Evolutionary conservation across 2,797 vertebrate genomes (phyloP).

Genomic region (Anniella stebbinsi): DNA sequence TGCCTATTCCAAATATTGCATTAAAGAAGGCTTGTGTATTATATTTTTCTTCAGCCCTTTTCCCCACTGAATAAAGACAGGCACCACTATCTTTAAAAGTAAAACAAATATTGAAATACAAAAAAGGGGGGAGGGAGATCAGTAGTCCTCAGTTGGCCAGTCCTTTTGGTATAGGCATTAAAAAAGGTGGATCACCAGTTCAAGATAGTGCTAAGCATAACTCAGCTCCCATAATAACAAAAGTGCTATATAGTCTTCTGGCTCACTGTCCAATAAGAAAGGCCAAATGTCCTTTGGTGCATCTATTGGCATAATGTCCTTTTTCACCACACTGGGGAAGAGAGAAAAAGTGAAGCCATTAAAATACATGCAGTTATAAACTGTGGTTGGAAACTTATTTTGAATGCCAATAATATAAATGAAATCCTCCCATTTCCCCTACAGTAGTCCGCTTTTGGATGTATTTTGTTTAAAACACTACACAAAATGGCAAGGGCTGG

Average conservation of each 20-base stretch:
- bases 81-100: slow-evolving; percentile 65
- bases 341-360: background rate
- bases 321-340: slow-evolving; percentile 93
- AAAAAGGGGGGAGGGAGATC: slow-evolving; percentile 56
- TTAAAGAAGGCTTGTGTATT: slow-evolving; percentile 15
- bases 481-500: background rate
- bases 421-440: too few relatives aligned
- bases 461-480: background rate
- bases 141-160: slow-evolving; percentile 70
- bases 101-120: slow-evolving; percentile 70
- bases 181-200: slow-evolving; percentile 63
- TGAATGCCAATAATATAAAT: background rate
- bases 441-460: background rate
- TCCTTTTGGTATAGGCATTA: slow-evolving; percentile 64
- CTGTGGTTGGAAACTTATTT: background rate
- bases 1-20: slow-evolving; percentile 17
- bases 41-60: slow-evolving; percentile 38
- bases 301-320: slow-evolving; percentile 99
- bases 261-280: slow-evolving; percentile 96
- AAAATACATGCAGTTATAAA: background rate
- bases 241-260: slow-evolving; percentile 54
- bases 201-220: slow-evolving; percentile 60
- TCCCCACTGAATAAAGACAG: slow-evolving; percentile 50
- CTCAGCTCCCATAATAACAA: slow-evolving; percentile 59
- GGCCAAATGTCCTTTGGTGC: slow-evolving; percentile 97